A percentile compares a stretch with the other conserved stretches of the same genome.
Conservation (phyloP, 53 echinoderm and acorn worm genomes). For the Apostichopus leukothele region DNA sequence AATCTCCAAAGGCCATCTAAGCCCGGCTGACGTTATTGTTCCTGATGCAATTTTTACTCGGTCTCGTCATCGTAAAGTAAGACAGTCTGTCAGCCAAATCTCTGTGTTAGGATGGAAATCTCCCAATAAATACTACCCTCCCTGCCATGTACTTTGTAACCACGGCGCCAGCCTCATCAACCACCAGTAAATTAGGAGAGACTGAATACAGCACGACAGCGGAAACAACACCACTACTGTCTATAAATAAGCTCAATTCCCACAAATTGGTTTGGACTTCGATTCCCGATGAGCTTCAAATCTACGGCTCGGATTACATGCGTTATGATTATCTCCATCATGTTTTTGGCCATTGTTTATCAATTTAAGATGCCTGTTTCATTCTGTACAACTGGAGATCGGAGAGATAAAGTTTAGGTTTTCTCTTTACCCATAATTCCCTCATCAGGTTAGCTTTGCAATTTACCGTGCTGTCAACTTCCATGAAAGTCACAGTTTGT, state of each 20-base stretch:
- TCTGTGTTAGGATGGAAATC: slow-evolving; percentile 25
- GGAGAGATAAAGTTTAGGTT: neutral
- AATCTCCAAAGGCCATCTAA: neutral
- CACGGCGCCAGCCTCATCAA: slow-evolving; percentile 27
- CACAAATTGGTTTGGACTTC: slow-evolving; percentile 29
- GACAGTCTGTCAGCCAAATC: slow-evolving; percentile 7
- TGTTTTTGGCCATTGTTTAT: slow-evolving; percentile 35
- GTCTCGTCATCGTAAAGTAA: slow-evolving; percentile 20
- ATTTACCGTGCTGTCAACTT: slow-evolving; percentile 13
- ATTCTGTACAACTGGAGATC: neutral
- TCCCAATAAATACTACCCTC: slow-evolving; percentile 35
- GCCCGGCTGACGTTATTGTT: slow-evolving; percentile 3
- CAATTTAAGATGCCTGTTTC: neutral
- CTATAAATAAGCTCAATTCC: slow-evolving; percentile 36
- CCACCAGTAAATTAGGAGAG: slow-evolving; percentile 25
- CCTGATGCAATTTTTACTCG: neutral
- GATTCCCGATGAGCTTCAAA: slow-evolving; percentile 1
- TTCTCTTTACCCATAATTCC: slow-evolving; percentile 33
- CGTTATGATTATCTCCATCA: slow-evolving; percentile 28
- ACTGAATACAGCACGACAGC: slow-evolving; percentile 5
- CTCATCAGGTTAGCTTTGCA: slow-evolving; percentile 38
- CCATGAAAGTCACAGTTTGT: slow-evolving; percentile 8
- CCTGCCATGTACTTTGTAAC: slow-evolving; percentile 30
- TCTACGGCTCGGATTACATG: slow-evolving; percentile 12
- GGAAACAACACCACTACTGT: slow-evolving; percentile 19